Evolutionary conservation across 2,888 invertebrate genomes (phyloP), one percentile per base, ranked within the genome.

Genomic region (Hofmannophila pseudospretella): DNA sequence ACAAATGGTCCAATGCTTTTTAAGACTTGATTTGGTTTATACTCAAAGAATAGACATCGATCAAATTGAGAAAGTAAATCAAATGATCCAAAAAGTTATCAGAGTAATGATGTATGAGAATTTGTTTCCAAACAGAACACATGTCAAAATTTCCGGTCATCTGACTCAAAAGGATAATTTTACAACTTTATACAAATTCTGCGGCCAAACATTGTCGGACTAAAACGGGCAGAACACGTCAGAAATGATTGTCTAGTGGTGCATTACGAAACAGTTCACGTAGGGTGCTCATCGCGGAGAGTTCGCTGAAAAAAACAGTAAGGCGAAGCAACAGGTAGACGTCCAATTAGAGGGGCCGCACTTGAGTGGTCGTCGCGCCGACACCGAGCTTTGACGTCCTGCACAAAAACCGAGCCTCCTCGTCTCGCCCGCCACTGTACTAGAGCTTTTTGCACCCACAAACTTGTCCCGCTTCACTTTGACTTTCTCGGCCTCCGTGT

Each of bases 291-390:
- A 66, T 71, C 73, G 59, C 58, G 41, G 57, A 65, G 63, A 61
- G 61, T 67, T 71, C 71, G 51, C 62, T 58, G 33, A 30, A 34
- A 70, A 75, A 79, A 75, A 72, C 64, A 63, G 65, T 67, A 70
- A 74, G 73, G 61, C 56, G 63, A 66, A 66, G 79, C 85, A 86
- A 86, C 85, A 85, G 85, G 85, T 86, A 81, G 78, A 74, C 73
- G 67, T 78, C 84, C 86, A 85, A 85, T 86, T 85, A 86, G 81
- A 74, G 77, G 54, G 66, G 69, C 67, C 73, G 70, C 65, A 66
- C 71, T 75, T 67, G 71, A 80, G 75, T 67, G 67, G 73, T 47
- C 64, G 73, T 62, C 66, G 73, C 68, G 72, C 64, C 67, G 76
- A 81, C 82, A 75, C 68, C 68, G 71, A 66, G 68, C 75, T 77